phyloP scores from a whole-genome alignment of 2,113 vertebrate species.

The Microtus ochrogaster region DNA sequence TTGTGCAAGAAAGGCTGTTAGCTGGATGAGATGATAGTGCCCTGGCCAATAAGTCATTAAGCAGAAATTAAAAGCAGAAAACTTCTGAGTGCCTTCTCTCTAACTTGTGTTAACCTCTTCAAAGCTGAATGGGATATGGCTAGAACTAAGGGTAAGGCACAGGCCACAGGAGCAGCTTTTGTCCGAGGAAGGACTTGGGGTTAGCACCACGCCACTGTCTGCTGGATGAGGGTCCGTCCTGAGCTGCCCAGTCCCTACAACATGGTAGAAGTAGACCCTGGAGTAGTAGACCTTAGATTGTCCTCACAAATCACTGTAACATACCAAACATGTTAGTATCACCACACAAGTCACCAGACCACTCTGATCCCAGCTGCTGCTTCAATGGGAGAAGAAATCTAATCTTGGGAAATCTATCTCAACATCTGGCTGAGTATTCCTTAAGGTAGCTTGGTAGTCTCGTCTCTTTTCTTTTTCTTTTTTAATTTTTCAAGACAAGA shows the following conservation, averaged over 20 bases:
- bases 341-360: background rate
- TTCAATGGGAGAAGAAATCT: background rate
- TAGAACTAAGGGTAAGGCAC: background rate
- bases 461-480: background rate
- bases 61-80: conserved; percentile 80
- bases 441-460: background rate
- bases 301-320: background rate
- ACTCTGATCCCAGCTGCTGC: background rate
- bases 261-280: background rate
- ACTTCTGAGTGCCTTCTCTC: conserved; percentile 32
- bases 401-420: background rate
- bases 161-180: background rate
- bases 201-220: accelerated
- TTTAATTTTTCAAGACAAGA: too few relatives aligned
- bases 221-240: accelerated
- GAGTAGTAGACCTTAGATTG: background rate
- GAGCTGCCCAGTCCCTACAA: background rate
- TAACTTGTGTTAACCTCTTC: conserved; percentile 60
- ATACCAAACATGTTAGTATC: accelerated
- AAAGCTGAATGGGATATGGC: accelerated
- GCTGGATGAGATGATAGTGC: conserved; percentile 43
- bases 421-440: background rate
- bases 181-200: background rate
- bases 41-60: conserved; percentile 71
- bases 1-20: conserved; percentile 74